Percentiles rank a stretch among this genome's conserved stretches.
phyloP scores from a whole-genome alignment of 2,888 invertebrate species.

The Timema podura region DNA sequence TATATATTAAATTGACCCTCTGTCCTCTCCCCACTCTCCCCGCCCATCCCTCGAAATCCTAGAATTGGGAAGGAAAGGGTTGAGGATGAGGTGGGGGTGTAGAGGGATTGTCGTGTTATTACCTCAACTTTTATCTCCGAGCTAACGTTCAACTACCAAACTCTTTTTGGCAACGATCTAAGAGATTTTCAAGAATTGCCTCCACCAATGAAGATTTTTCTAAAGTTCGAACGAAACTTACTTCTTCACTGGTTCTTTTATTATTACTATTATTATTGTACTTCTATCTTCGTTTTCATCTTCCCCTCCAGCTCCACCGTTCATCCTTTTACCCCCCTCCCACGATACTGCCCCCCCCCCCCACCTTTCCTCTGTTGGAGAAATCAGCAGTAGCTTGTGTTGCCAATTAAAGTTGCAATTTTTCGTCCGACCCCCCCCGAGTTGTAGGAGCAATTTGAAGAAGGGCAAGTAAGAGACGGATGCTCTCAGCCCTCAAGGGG shows the following conservation, averaged over 20 bases:
- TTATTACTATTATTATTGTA: no score
- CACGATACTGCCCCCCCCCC: background rate
- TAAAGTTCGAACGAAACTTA: constrained; percentile 30
- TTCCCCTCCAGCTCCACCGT: background rate
- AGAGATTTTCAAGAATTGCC: constrained; percentile 31
- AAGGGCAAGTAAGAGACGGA: constrained; percentile 8
- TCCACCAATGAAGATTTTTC: constrained; percentile 31
- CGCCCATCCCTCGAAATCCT: background rate
- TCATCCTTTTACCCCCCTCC: constrained; percentile 5
- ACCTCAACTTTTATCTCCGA: constrained; percentile 31
- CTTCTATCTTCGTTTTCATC: background rate
- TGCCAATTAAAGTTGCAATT: constrained; percentile 33
- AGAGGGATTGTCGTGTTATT: constrained; percentile 25
- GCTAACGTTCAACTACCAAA: constrained; percentile 24
- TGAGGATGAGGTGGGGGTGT: no score
- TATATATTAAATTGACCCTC: constrained; percentile 26
- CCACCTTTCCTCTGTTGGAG: constrained; percentile 12
- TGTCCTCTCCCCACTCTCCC: background rate
- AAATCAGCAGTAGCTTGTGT: constrained; percentile 33
- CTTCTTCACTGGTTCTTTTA: background rate
- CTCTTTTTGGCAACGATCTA: constrained; percentile 31
- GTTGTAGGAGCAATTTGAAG: constrained; percentile 27
- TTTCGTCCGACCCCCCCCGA: constrained; percentile 25
- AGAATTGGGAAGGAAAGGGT: background rate
- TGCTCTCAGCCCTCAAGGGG: background rate